Base-by-base conservation (phyloP, 2,113 vertebrate species). In the Indicator indicator region DNA sequence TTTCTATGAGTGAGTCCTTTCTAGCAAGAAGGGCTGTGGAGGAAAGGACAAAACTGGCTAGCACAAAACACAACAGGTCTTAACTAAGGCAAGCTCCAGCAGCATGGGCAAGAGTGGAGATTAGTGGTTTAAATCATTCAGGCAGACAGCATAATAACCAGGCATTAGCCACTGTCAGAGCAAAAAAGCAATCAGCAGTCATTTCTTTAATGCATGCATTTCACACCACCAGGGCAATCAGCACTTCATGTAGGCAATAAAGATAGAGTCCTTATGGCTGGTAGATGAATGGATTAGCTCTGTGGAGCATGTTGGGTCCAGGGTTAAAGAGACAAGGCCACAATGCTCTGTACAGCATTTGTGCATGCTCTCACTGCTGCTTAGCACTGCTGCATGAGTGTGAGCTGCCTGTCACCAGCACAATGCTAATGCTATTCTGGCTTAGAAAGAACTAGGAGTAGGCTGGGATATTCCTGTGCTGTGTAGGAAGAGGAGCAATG, bases 391-490 rank as follows among this genome's bases (percentile, higher is more conserved):
- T 83, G n/a, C n/a, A 8, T 83, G 70, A 33, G 77, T 7, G 21
- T 70, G 76, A 72, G 65, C 83, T 94, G 74, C 85, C 77, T 95
- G 86, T 73, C 83, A 84, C 17, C 64, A 81, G 71, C 91, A 91
- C 81, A 95, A 58, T 67, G 77, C 72, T 89, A 95, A 58, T 63
- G 77, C 69, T 89, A 55, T 64, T 70, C 80, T 91, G 73, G 56
- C 81, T 95, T 58, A 33, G 65, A 89, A 93, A 56, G 75, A 87
- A 50, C 52, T 64, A 50, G 38, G 71, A 89, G 67, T 77, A 79
- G 74, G 85, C 16, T 94, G 93, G 59, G 58, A 92, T 97, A 96
- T 93, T 96, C 86, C 92, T 91, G 79, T 68, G 86, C 59, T 82
- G 80, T 68, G 86, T 91, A 75, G 95, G 95, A 96, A 93, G 88